Conservation (phyloP, 2,797 vertebrate genomes). For the Smutsia gigantea region DNA sequence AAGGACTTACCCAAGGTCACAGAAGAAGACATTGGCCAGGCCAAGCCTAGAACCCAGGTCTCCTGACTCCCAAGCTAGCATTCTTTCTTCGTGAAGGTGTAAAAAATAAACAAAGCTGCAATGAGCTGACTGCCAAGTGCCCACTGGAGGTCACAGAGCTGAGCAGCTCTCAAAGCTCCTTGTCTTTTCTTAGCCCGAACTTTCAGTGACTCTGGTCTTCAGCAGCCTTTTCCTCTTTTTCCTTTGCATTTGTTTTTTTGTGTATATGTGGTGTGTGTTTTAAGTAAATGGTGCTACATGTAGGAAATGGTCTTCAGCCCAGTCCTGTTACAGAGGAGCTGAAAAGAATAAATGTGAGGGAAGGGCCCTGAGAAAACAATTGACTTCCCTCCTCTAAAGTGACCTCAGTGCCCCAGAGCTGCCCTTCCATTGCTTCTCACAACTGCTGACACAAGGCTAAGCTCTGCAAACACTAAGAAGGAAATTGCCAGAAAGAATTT, state of each 20-base stretch:
- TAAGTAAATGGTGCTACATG: conserved; percentile 81
- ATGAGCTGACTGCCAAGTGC: conserved; percentile 78
- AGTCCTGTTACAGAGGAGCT: conserved; percentile 52
- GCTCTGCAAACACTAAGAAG: conserved; percentile 31
- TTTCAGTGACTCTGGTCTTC: conserved; percentile 84
- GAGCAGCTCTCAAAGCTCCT: conserved; percentile 81
- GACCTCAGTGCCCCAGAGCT: conserved; percentile 66
- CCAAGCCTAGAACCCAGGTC: not conserved
- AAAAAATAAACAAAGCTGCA: conserved; percentile 67
- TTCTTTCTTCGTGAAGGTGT: conserved; percentile 60
- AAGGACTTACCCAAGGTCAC: not conserved
- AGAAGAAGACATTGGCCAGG: not conserved
- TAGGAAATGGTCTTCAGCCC: conserved; percentile 77
- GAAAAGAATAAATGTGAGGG: conserved; percentile 70
- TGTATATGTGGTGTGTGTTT: conserved; percentile 77
- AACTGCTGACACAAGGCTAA: not conserved
- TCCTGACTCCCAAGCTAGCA: not conserved
- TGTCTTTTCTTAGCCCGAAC: conserved; percentile 89
- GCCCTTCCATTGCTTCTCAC: conserved; percentile 17
- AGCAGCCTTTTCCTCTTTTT: not conserved
- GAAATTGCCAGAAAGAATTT: conserved; percentile 62
- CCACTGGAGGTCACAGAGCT: conserved; percentile 85
- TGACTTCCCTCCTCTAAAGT: conserved; percentile 71
- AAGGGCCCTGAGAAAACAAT: conserved; percentile 81
- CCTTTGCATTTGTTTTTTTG: conserved; percentile 54